These are phyloP conservation scores for Falcaria lacertinaria DNA, from an alignment of 2,888 invertebrate species.

Conservation along the genomic window DNA sequence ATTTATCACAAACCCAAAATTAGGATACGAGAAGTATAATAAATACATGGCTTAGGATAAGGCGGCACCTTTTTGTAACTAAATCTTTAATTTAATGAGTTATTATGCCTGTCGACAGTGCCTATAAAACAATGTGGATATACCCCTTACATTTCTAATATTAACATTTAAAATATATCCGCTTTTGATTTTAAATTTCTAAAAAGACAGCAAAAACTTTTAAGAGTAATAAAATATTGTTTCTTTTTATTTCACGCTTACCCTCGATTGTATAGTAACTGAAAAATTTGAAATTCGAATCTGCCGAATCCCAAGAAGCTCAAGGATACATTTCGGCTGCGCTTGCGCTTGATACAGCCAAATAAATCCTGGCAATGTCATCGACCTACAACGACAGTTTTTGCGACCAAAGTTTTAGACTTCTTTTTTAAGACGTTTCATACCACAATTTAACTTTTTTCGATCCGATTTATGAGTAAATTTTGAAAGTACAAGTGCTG, in stretches of 20 bases:
- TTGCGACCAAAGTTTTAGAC: constrained; percentile 63
- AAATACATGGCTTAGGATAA: too few species aligned
- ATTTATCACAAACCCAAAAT: too few species aligned
- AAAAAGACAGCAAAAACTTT: background rate
- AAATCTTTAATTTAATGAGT: too few species aligned
- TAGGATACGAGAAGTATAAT: too few species aligned
- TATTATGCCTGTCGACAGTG: too few species aligned
- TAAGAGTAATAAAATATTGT: background rate
- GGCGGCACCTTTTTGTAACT: too few species aligned
- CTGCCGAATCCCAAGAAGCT: constrained; percentile 65
- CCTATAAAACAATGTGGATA: too few species aligned
- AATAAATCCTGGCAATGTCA: constrained; percentile 63
- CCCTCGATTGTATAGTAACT: constrained; percentile 51
- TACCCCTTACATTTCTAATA: too few species aligned
- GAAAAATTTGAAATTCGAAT: constrained; percentile 77
- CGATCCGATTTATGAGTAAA: constrained; percentile 53
- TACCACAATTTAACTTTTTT: constrained; percentile 64
- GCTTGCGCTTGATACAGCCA: constrained; percentile 37
- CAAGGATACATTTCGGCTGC: constrained; percentile 50
- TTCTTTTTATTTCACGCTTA: background rate
- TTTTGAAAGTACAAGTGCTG: constrained; percentile 37
- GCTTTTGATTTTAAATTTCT: constrained; percentile 76
- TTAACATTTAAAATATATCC: too few species aligned
- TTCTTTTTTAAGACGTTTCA: constrained; percentile 50
- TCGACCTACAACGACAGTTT: constrained; percentile 67